A percentile compares a stretch with the other conserved stretches of the same genome.
Evolutionary conservation across 2,888 invertebrate species (phyloP).

Genomic region (Cynaeus angustus): DNA sequence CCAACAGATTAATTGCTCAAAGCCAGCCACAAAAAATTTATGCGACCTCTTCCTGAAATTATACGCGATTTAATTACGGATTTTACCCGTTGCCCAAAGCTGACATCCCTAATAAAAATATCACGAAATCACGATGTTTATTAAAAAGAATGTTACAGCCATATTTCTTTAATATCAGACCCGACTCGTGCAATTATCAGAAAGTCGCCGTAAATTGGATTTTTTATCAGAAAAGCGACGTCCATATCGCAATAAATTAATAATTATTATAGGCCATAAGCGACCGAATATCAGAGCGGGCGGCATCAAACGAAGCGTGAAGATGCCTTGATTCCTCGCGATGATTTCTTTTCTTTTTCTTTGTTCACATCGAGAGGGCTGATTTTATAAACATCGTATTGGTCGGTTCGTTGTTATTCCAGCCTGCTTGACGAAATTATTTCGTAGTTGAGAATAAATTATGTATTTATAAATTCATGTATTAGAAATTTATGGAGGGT

Average conservation of each 20-base stretch:
- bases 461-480: conserved; percentile 1
- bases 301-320: conserved; percentile 31
- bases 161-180: conserved; percentile 11
- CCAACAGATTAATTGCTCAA: conserved; percentile 49
- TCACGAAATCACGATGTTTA: not conserved
- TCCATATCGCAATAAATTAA: conserved; percentile 38
- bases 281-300: conserved; percentile 34
- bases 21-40: conserved; percentile 24
- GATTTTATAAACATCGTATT: conserved; percentile 17
- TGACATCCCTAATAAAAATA: not conserved
- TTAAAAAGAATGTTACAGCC: conserved; percentile 1
- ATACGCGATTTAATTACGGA: not conserved
- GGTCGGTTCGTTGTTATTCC: not conserved
- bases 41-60: conserved; percentile 2
- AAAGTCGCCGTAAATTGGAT: conserved; percentile 36
- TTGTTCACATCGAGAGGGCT: conserved; percentile 13
- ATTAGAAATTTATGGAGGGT: conserved; percentile 8
- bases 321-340: conserved; percentile 31
- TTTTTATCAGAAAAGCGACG: conserved; percentile 38
- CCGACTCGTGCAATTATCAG: conserved; percentile 30
- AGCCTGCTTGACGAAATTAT: not conserved
- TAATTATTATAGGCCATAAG: conserved; percentile 44
- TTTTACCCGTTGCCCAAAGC: not conserved
- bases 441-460: conserved; percentile 1
- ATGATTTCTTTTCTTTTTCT: conserved; percentile 26